Percentiles rank a stretch among this genome's conserved stretches.
Conservation (phyloP, 2,888 invertebrate species). For the Carpatolechia fugitivella region DNA sequence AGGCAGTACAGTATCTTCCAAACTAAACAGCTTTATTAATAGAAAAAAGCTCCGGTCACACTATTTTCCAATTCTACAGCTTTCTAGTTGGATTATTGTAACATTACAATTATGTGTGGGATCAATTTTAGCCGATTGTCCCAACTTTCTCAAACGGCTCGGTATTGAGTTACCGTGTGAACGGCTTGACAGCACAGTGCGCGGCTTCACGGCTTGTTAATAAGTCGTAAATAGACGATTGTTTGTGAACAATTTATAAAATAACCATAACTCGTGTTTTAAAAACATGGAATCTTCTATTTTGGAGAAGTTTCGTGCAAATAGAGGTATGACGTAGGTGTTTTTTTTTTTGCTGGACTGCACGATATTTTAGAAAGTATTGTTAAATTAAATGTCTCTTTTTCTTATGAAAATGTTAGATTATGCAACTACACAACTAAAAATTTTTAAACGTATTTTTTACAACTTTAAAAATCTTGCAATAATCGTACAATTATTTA, state of each 20-base stretch:
- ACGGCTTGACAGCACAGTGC: neutral
- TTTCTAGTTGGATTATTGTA: conserved; percentile 4
- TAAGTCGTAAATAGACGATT: neutral
- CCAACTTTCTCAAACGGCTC: conserved; percentile 4
- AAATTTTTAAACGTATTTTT: too few species aligned
- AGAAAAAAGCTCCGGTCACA: too few species aligned
- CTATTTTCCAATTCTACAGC: neutral
- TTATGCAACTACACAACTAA: too few species aligned
- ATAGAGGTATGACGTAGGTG: neutral
- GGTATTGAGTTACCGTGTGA: conserved; percentile 9
- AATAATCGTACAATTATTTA: too few species aligned
- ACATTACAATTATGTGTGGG: conserved; percentile 2
- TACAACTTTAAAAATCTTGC: neutral
- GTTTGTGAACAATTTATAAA: neutral
- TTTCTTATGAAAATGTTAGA: too few species aligned
- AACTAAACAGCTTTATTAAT: too few species aligned
- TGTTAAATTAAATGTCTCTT: too few species aligned
- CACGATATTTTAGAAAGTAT: too few species aligned
- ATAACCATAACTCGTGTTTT: neutral
- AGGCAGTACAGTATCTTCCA: too few species aligned
- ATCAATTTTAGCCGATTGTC: conserved; percentile 18
- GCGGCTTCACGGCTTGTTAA: neutral
- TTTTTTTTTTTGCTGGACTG: neutral
- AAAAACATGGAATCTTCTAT: neutral
- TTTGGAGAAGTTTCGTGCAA: neutral